A percentile compares a stretch with the other conserved stretches of the same genome.
These are phyloP conservation scores for Aricia agestis DNA, from an alignment of 1,140 invertebrate genomes.

Conservation along the genomic window DNA sequence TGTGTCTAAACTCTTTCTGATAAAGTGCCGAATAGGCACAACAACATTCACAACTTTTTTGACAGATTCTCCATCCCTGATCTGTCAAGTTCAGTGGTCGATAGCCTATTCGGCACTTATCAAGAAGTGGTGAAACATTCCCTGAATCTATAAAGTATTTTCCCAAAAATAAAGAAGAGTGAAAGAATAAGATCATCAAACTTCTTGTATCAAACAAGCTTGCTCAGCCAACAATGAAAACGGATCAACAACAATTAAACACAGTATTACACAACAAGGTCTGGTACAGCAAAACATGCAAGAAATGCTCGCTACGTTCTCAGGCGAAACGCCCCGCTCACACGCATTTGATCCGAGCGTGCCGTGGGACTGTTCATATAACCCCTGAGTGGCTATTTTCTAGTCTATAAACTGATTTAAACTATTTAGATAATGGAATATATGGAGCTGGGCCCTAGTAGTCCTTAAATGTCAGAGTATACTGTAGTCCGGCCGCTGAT, in stretches of 20 bases:
- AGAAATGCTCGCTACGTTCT: constrained; percentile 23
- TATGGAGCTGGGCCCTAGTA: background rate
- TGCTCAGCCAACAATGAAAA: background rate
- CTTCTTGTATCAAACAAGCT: background rate
- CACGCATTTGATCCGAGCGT: constrained; percentile 18
- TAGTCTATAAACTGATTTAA: background rate
- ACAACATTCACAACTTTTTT: too few species aligned
- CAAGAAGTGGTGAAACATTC: too few species aligned
- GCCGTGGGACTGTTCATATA: constrained; percentile 3
- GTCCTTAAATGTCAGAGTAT: too few species aligned
- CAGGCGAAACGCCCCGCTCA: constrained; percentile 23
- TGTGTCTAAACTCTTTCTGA: too few species aligned
- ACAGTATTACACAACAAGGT: constrained; percentile 21
- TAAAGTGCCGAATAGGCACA: too few species aligned
- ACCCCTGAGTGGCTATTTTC: background rate
- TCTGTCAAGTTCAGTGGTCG: too few species aligned
- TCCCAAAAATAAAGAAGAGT: too few species aligned
- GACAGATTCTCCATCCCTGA: too few species aligned
- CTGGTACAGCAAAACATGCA: constrained; percentile 22
- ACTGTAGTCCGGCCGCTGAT: too few species aligned
- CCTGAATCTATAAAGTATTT: too few species aligned
- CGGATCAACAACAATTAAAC: constrained; percentile 18
- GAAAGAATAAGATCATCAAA: too few species aligned
- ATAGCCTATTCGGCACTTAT: too few species aligned
- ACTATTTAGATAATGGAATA: background rate